Conservation (phyloP, 2,113 vertebrate species). For the Eublepharis macularius region DNA sequence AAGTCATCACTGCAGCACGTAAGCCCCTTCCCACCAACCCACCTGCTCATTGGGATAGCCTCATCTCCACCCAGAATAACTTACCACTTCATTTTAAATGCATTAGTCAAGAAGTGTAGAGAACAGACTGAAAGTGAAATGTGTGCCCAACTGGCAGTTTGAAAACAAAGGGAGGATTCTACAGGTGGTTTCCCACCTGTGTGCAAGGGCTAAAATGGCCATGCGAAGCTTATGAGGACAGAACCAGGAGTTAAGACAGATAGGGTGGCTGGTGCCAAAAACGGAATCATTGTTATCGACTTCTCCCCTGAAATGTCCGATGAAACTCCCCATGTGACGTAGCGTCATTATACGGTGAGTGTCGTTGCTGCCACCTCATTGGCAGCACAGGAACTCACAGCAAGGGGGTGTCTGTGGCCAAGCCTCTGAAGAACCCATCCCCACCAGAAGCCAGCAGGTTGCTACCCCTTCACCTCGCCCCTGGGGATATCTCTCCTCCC, state of each 20-base stretch:
- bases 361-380: not conserved
- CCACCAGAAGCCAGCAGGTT: too few relatives aligned
- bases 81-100: not conserved
- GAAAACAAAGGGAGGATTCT: not conserved
- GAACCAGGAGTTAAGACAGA: not conserved
- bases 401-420: not conserved
- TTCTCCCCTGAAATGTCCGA: not conserved
- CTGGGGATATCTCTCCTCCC: too few relatives aligned
- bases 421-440: too few relatives aligned
- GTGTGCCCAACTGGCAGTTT: too few relatives aligned
- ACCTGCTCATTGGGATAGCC: too few relatives aligned
- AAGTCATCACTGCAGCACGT: not conserved
- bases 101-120: not conserved
- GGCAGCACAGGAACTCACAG: not conserved
- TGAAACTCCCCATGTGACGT: not conserved
- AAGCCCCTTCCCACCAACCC: not conserved
- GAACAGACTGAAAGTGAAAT: not conserved
- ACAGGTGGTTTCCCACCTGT: not conserved
- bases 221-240: not conserved
- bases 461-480: too few relatives aligned
- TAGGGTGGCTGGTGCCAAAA: not conserved
- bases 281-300: not conserved
- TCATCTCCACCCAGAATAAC: too few relatives aligned
- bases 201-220: not conserved
- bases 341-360: not conserved